Evolutionary conservation across 2,888 invertebrate genomes (phyloP).

Genomic region (Drosophila prolongata): DNA sequence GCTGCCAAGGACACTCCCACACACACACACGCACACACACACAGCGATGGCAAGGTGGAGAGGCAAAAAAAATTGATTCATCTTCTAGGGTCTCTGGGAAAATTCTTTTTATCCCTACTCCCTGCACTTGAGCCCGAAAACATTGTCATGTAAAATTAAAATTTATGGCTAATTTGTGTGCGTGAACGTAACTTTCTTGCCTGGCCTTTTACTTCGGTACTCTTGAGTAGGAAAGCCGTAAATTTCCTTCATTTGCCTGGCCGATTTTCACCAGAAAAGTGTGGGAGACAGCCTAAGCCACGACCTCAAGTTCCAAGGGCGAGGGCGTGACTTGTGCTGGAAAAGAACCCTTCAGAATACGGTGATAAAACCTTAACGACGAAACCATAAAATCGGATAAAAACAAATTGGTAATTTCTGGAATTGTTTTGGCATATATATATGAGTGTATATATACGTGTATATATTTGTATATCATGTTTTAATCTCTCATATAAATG

Average conservation of each 20-base stretch:
- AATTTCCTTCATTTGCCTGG: constrained; percentile 54
- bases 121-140: constrained; percentile 37
- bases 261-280: constrained; percentile 52
- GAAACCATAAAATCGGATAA: constrained; percentile 38
- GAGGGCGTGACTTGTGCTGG: constrained; percentile 30
- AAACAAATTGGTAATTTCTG: constrained; percentile 42
- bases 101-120: constrained; percentile 28
- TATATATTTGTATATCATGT: constrained; percentile 48
- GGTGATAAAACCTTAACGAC: constrained; percentile 36
- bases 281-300: constrained; percentile 14
- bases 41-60: constrained; percentile 41
- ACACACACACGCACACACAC: too few species aligned
- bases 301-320: not conserved
- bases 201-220: constrained; percentile 17
- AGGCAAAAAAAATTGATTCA: constrained; percentile 66
- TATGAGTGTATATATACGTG: constrained; percentile 20
- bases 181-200: constrained; percentile 32
- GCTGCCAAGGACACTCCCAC: constrained; percentile 32
- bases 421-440: constrained; percentile 41
- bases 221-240: constrained; percentile 50
- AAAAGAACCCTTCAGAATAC: constrained; percentile 22
- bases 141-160: constrained; percentile 79
- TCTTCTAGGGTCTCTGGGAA: constrained; percentile 37
- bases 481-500: constrained; percentile 36
- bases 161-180: constrained; percentile 80